Percentiles rank a stretch among this genome's conserved stretches.
Evolutionary conservation across 2,888 invertebrate genomes (phyloP).

Genomic region (Physocephala rufipes): DNA sequence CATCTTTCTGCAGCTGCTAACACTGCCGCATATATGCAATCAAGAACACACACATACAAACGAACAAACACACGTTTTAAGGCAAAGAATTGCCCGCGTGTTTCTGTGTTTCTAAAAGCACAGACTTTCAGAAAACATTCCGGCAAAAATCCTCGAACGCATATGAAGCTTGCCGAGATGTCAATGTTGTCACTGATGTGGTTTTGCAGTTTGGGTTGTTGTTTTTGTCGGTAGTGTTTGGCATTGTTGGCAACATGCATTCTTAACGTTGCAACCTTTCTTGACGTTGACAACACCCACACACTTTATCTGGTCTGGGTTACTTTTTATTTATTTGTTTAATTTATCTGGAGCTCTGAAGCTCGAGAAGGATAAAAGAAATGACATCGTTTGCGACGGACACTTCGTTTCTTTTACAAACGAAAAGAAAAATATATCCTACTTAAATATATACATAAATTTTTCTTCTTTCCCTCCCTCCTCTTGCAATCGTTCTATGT

Average conservation of each 20-base stretch:
- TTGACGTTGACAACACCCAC: constrained; percentile 20
- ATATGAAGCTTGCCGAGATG: background rate
- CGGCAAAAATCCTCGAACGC: no score
- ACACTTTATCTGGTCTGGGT: constrained; percentile 12
- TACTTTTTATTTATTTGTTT: constrained; percentile 22
- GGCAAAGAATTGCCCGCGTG: no score
- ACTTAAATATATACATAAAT: no score
- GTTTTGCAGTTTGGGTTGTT: background rate
- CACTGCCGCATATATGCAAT: no score
- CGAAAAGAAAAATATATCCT: no score
- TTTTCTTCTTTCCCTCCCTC: no score
- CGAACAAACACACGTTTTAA: no score
- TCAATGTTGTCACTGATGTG: background rate
- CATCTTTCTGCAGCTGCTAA: background rate
- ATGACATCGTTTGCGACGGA: background rate
- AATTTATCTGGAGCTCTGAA: background rate
- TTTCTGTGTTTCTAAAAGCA: no score
- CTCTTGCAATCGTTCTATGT: background rate
- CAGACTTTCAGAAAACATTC: no score
- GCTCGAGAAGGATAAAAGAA: constrained; percentile 11
- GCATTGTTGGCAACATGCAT: background rate
- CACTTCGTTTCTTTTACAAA: background rate
- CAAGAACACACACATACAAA: no score
- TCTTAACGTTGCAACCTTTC: background rate
- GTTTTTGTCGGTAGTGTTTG: background rate